phyloP scores from a whole-genome alignment of 2,113 vertebrate species.

The Typhlomys cinereus region DNA sequence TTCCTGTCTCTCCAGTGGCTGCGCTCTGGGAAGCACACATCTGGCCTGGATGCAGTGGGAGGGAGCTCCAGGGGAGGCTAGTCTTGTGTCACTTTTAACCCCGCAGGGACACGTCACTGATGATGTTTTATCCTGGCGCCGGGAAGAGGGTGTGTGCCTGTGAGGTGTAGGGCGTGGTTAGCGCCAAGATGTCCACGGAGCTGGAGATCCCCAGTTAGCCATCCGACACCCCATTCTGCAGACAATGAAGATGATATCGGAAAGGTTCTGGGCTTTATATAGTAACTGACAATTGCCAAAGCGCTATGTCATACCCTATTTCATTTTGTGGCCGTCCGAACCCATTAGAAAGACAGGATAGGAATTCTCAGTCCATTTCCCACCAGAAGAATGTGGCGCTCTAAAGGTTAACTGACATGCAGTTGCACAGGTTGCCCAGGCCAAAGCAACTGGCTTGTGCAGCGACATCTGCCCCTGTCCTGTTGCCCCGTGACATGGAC shows the following conservation, averaged over 20 bases:
- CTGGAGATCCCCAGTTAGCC: background rate
- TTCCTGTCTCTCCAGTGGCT: constrained; percentile 50
- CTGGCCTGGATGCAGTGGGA: background rate
- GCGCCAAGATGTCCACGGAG: background rate
- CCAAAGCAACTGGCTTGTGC: background rate
- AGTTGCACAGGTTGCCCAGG: fast-evolving
- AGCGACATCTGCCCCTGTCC: no score
- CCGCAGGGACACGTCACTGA: background rate
- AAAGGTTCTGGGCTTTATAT: background rate
- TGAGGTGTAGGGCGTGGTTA: background rate
- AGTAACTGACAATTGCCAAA: background rate
- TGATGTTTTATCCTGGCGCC: constrained; percentile 3
- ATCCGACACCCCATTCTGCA: background rate
- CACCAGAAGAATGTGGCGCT: constrained; percentile 9
- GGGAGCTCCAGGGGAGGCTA: background rate
- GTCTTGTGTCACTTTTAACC: constrained; percentile 15
- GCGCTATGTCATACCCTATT: background rate
- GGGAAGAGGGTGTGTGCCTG: background rate
- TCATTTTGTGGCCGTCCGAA: background rate
- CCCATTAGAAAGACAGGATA: background rate
- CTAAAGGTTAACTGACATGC: background rate
- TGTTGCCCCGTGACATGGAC: background rate
- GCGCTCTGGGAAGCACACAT: background rate
- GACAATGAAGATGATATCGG: constrained; percentile 5
- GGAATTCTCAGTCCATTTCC: background rate